Base-by-base conservation (phyloP, 1,140 invertebrate genomes). In the Maniola jurtina region DNA sequence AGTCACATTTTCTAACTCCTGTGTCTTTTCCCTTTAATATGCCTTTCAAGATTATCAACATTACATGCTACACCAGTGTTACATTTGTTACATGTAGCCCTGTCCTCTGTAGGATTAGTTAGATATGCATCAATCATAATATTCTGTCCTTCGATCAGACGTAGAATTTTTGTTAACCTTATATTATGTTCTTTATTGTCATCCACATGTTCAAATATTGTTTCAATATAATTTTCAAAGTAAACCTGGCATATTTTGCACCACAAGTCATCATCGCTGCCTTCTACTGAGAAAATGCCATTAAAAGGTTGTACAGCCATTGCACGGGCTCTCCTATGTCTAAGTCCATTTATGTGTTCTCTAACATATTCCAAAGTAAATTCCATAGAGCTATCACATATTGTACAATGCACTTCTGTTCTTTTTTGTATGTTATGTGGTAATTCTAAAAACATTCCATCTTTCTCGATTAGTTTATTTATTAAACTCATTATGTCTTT, bases 201-300 rank as follows among this genome's bases (percentile, higher is more conserved):
- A 67, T 77, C 71, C 8, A 82, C 72, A 76, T 82, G 77, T 47
- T 80, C 66, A 71, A 80, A 72, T 61, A 82, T 82, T 15, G 68
- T 63, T 72, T 82, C 80, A 35, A 80, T 71, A 55, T 76, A 73
- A 45, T 76, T 76, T 58, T 71, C 68, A 61, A 76, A 71, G 33
- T 71, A 76, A 35, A 68, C 14, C 54, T 69, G 71, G 47, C 71
- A 76, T 16, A 76, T 73, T 50, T 80, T 80, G 58, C 77, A 82
- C 77, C 76, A 80, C 16, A 82, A 64, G 35, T 74, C 71, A 48
- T 76, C 64, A 66, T 70, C 48, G 50, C 25, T 70, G 5, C 63
- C 71, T 59, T 75, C 68, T 8, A 81, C 74, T 33, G 77, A 78
- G 56, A 81, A 78, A 63, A 81, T 81, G 13, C 73, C 77, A 74